Percentiles rank a stretch among this genome's conserved stretches.
These are phyloP conservation scores for Ambastaia sidthimunki DNA, from an alignment of 2,797 vertebrate genomes.

Conservation along the genomic window DNA sequence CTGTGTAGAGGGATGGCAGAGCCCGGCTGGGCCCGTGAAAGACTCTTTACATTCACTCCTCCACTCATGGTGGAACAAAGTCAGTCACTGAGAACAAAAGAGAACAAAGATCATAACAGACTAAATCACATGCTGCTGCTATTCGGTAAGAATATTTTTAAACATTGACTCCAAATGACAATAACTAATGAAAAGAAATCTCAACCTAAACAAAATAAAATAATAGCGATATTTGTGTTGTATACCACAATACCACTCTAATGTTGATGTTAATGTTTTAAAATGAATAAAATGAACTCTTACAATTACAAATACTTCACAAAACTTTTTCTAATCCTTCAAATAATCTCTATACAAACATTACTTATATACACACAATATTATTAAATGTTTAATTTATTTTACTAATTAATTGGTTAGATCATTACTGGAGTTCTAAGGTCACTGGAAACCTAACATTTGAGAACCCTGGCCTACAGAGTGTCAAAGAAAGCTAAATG, in stretches of 20 bases:
- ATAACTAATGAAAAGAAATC: background rate
- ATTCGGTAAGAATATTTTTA: background rate
- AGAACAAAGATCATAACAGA: background rate
- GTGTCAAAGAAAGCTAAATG: background rate
- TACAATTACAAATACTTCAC: too few species aligned
- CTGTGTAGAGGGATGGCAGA: constrained; percentile 86
- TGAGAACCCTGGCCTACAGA: background rate
- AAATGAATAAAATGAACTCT: too few species aligned
- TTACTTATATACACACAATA: too few species aligned
- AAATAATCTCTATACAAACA: too few species aligned
- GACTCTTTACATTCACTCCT: constrained; percentile 79
- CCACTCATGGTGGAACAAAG: constrained; percentile 78
- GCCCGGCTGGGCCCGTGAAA: constrained; percentile 71
- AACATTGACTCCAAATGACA: constrained; percentile 4
- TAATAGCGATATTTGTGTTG: too few species aligned
- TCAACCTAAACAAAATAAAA: too few species aligned
- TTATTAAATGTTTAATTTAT: too few species aligned
- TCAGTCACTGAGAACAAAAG: constrained; percentile 56
- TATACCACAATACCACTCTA: too few species aligned
- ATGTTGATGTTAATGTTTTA: too few species aligned
- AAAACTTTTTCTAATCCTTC: too few species aligned
- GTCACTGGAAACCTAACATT: background rate
- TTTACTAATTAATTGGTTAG: background rate
- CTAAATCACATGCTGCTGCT: background rate
- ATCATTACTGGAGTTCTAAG: background rate